Evolutionary conservation across 2,113 vertebrate genomes (phyloP), one percentile per base, ranked within the genome.

Genomic region (Mesembrinibis cayennensis): DNA sequence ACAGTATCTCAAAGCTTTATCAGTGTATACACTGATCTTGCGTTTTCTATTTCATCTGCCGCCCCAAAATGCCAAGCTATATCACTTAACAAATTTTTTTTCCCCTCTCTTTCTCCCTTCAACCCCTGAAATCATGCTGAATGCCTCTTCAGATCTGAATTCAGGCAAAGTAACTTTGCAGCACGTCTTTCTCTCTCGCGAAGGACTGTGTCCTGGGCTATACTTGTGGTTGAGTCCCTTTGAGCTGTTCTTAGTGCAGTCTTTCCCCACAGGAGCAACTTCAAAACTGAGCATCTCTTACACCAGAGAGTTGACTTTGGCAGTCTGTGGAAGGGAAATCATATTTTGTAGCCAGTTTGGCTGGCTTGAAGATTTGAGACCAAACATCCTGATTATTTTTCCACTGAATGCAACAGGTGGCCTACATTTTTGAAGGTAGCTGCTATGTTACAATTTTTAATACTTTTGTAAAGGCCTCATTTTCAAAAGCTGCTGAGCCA

Each of bases 171-270:
- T 8, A 56, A 11, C 13, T 22, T 50, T 2, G 12, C 52, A 47
- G 12, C 2, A 0, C 1, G 2, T 27, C 42, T 67, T n/a, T 30
- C 21, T 26, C 5, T 23, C 73, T 42, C 4, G 1, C 1, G 1
- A 32, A 44, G 56, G 40, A 7, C 26, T 27, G 18, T 65, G 59
- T 47, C 55, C 76, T 90, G 76, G 42, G 21, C 22, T 34, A 20
- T 62, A 1, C 50, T 59, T 67, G 38, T 6, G 3, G 13, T 30
- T 42, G 63, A 82, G 36, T 73, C 19, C 10, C 34, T 25, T 62
- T 55, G 3, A 50, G 9, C 23, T 63, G 13, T 22, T 84, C 36
- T 52, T 66, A 42, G 59, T 6, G 4, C 15, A 9, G 23, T 38
- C 63, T 82, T 78, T 78, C 76, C 56, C 38, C 27, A 6, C 3